Evolutionary conservation across 2,797 vertebrate species (phyloP).

Genomic region (Pipistrellus nathusii): DNA sequence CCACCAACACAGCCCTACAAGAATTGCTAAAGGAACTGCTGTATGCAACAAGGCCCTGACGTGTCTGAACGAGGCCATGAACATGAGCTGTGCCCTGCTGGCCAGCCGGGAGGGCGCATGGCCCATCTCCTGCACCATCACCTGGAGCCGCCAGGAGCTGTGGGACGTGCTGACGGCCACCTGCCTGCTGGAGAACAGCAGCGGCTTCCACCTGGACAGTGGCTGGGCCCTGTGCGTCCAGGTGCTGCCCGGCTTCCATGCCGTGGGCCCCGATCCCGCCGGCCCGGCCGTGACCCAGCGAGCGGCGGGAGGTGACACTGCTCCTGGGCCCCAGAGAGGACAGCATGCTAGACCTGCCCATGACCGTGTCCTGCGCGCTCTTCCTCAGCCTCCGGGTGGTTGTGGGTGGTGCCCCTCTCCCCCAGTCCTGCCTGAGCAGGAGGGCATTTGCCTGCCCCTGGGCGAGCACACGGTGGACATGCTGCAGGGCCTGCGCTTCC

Average conservation of each 20-base stretch:
- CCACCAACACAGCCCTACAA: too few species aligned
- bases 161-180: conserved; percentile 89
- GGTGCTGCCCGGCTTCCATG: conserved; percentile 85
- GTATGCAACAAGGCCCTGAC: conserved; percentile 90
- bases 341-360: conserved; percentile 88
- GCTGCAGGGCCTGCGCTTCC: conserved; percentile 91
- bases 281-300: conserved; percentile 85
- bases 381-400: conserved; percentile 91
- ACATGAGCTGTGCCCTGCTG: conserved; percentile 91
- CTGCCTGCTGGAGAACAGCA: conserved; percentile 92
- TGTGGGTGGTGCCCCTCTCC: conserved; percentile 79
- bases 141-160: conserved; percentile 91
- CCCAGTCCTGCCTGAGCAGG: conserved; percentile 78
- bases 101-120: conserved; percentile 82
- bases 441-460: conserved; percentile 91
- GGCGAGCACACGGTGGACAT: conserved; percentile 92
- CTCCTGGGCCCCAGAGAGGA: conserved; percentile 86
- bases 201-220: conserved; percentile 89
- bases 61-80: conserved; percentile 93
- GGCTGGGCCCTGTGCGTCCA: conserved; percentile 94
- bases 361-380: conserved; percentile 92
- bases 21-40: too few species aligned
- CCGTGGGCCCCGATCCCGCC: conserved; percentile 77
- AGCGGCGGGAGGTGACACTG: conserved; percentile 89
- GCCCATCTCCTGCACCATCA: conserved; percentile 89